These are phyloP conservation scores for Gavia stellata DNA, from an alignment of 2,113 vertebrate genomes.

Conservation along the genomic window DNA sequence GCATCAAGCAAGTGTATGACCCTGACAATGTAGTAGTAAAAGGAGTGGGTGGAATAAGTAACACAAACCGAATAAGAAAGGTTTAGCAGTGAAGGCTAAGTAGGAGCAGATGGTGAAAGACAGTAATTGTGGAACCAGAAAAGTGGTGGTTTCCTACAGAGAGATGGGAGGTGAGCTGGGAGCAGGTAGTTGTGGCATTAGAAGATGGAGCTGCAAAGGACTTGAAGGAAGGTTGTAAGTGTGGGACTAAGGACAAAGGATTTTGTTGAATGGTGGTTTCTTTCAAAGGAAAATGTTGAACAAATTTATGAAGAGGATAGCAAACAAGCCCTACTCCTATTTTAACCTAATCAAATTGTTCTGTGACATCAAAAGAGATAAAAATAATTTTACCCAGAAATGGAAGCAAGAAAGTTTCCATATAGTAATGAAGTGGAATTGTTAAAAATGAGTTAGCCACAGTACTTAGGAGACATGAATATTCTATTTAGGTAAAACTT, in stretches of 20 bases:
- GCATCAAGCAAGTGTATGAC: neutral
- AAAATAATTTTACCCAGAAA: neutral
- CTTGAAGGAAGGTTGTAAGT: neutral
- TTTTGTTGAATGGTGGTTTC: neutral
- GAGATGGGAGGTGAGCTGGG: neutral
- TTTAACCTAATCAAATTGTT: neutral
- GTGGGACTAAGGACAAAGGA: neutral
- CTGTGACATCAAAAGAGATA: neutral
- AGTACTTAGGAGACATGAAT: neutral
- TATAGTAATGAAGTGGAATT: neutral
- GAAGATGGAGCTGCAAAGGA: neutral
- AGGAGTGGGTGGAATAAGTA: neutral
- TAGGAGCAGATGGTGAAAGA: neutral
- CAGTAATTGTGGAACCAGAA: neutral
- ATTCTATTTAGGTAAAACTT: neutral
- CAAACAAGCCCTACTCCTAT: neutral
- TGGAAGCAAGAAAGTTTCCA: neutral
- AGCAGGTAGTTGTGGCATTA: neutral
- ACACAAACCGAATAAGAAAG: neutral
- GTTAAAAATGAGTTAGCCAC: neutral
- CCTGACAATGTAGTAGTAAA: neutral
- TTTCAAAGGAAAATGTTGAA: neutral
- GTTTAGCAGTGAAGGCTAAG: neutral
- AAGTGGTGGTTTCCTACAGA: neutral
- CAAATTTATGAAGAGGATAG: neutral